Evolutionary conservation across 2,888 invertebrate genomes (phyloP), one percentile per base, ranked within the genome.

Genomic region (Rhagophthalmus giganteus): DNA sequence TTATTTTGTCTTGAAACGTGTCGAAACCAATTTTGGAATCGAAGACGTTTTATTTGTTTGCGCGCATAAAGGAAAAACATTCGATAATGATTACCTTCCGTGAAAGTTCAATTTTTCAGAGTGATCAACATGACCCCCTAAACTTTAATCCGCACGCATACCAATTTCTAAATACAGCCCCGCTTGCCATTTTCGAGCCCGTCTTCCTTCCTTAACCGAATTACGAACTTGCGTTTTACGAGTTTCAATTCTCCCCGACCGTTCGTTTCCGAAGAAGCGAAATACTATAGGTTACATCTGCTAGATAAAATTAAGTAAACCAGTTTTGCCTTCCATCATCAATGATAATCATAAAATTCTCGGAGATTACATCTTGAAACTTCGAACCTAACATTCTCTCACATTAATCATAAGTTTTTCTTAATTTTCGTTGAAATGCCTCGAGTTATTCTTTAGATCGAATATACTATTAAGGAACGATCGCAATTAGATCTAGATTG

Each of bases 181-280:
- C 41, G 16, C 40, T 40, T 40, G 28, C 48, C 25, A 49, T 49
- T 49, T 42, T 40, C 25, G 42, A 42, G 37, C 25, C 34, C 31
- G 42, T 49, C 42, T 42, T 35, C 37, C 25, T 38, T 26, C 50
- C 47, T 41, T 44, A 44, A 50, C 44, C 50, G 41, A 50, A 50
- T 50, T 50, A 50, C 44, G 15, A 50, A 50, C 32, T 44, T 50
- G 50, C 50, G 50, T 44, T 50, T 50, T 50, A 50, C 44, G 50
- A 50, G 39, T 44, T 44, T 33, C 37, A 42, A 49, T 49, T 49
- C 38, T 28, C 48, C 26, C 30, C 38, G 24, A 35, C 30, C 41
- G 27, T 40, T 49, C 31, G 13, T 44, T 47, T 44, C 50, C 31
- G 33, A 38, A 44, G 50, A 50, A 39, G 26, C 31, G 41, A 42